Evolutionary conservation across 2,888 invertebrate species (phyloP), one percentile per base, ranked within the genome.

Genomic region (Caenorhabditis sulstoni): DNA sequence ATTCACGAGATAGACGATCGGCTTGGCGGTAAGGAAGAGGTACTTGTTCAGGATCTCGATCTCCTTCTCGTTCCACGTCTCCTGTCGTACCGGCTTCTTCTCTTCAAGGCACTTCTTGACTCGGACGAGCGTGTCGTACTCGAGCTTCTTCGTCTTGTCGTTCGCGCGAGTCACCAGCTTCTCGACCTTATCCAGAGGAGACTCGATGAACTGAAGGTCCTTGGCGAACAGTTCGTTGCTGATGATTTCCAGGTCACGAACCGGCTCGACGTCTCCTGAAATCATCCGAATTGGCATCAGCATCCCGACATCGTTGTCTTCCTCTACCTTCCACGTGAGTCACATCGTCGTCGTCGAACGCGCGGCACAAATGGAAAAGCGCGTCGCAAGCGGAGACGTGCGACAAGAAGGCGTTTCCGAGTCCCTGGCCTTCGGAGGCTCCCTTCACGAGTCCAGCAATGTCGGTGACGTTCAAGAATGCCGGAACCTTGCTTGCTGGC

Each of bases 381-480:
- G 97, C 96, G 91, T 99, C 99, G 91, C 99, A 99, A 16, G 97
- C 98, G 91, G 94, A 95, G 90, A 99, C 98, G 92, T 99, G 97
- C 5, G 98, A 97, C 53, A 99, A 93, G 92, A 99, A 99, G 79
- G 96, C 97, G 91, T 99, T 99, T 89, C 99, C 99, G 68, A 99
- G 93, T 1, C 99, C 97, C 91, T 97, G 96, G 0, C 99, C 99
- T 91, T 98, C 97, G 3, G 96, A 95, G 1, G 99, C 99, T 44
- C 89, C 84, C 90, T 96, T 95, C 44, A 99, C 99, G 83, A 99
- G 92, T 11, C 99, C 99, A 66, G 99, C 99, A 88, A 99, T 99
- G 91, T 99, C 99, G 37, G 96, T 96, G 39, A 99, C 95, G 91
- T 96, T 98, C 82, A 99, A 92, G 91, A 95, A 99, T 0, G 98